Evolutionary conservation across 2,113 vertebrate genomes (phyloP), one percentile per base, ranked within the genome.

Genomic region (Toxotes chatareus): DNA sequence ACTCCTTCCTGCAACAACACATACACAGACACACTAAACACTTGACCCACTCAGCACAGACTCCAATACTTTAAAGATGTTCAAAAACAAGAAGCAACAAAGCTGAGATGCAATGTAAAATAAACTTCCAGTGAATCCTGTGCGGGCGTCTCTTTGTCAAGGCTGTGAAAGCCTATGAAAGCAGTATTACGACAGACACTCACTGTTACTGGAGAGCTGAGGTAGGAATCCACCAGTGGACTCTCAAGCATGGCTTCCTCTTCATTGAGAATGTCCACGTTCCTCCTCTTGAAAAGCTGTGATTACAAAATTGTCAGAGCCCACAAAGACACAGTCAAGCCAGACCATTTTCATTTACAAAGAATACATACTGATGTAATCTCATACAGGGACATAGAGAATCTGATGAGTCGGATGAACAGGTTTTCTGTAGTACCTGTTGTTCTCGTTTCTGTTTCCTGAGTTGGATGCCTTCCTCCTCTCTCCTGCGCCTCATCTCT

Each of bases 361-460:
- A 55, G 4, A 69, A 3, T 42, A 17, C 12, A 60, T 21, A 34
- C 36, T 21, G 36, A 61, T 10, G n/a, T 23, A 21, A 77, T 38
- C 23, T 64, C 5, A 80, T 21, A 23, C 8, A 17, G 17, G 7
- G 11, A 31, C 13, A 21, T 21, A 7, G 23, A 36, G 13, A 16
- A 34, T 32, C 11, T 55, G n/a, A 65, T 1, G 2, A n/a, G 4
- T 9, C 19, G 12, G 5, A 19, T 38, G 31, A 10, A 34, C 16
- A 42, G 16, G 6, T 55, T 55, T 46, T 4, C 7, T 9, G 3
- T 12, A 0, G 10, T 88, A 99, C 98, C 95, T 99, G 98, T 69
- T 99, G 97, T 85, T 99, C 98, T 66, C 98, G 95, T 84, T 99
- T 99, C 94, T 99, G 98, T 92, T 99, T 99, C 80, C 98, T 96